Evolutionary conservation across 2,797 vertebrate species (phyloP), one percentile per base, ranked within the genome.

Genomic region (Ambastaia sidthimunki): DNA sequence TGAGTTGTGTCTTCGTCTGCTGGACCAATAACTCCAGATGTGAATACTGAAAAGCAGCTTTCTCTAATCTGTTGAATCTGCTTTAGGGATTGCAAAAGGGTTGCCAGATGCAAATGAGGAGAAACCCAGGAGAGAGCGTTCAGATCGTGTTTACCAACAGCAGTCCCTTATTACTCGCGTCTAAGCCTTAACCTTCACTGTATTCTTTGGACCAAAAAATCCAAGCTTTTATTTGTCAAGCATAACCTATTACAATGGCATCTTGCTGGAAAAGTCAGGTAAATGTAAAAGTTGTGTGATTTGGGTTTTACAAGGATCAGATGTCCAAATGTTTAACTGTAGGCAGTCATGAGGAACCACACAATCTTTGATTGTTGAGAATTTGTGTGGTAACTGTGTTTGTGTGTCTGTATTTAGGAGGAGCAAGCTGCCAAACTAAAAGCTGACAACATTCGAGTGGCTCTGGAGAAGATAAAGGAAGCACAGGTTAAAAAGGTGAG

Each of bases 391-490:
- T 78, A 48, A 37, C 4, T 74, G 10, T 74, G 10, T 82, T 74
- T 83, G 54, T 77, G 21, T 81, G 60, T 74, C 21, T 81, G 23
- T 70, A 21, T 85, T 63, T 71, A 96, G 95, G 95, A 96, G 86
- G 95, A 96, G 71, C 95, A 96, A 85, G 95, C 94, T 84, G 95
- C 95, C 84, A 96, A 96, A 86, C 81, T 94, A 74, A 96, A 96
- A 89, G 95, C 95, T 65, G 95, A 96, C 88, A 96, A 96, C 89
- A 96, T 96, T 69, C 90, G 95, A 80, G 92, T 96, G 80, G 95
- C 95, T 0, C 88, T 96, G 85, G 95, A 96, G 90, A 96, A 96
- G 89, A 96, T 96, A 88, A 96, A 96, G 90, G 95, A 96, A 87
- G 95, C 95, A 57, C 95, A 96, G 91, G 95, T 96, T 66, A 96